Conservation (phyloP, 2,888 invertebrate species). For the Micropterix aruncella region DNA sequence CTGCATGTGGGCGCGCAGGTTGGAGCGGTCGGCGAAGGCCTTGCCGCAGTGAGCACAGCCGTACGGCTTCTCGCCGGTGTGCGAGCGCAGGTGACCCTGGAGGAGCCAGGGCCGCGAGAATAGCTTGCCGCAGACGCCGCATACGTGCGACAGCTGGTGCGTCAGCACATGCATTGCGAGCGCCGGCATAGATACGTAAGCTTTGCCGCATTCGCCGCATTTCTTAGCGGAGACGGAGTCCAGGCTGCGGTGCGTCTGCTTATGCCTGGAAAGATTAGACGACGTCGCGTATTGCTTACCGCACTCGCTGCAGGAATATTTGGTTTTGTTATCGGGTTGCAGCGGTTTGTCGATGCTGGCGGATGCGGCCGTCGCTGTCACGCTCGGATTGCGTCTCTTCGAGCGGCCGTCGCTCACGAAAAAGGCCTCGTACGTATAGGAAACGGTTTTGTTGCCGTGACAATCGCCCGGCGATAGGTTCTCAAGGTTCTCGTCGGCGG, state of each 20-base stretch:
- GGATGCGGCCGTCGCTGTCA: conserved; percentile 22
- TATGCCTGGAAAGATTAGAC: conserved; percentile 78
- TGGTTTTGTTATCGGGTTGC: conserved; percentile 36
- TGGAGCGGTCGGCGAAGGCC: conserved; percentile 90
- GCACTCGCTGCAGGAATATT: conserved; percentile 64
- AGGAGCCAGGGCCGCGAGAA: conserved; percentile 93
- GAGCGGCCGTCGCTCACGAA: conserved; percentile 80
- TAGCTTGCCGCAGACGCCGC: conserved; percentile 86
- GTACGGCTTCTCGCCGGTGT: conserved; percentile 91
- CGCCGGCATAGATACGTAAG: conserved; percentile 96
- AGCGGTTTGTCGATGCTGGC: conserved; percentile 23
- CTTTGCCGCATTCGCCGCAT: conserved; percentile 90
- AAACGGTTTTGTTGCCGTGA: conserved; percentile 54
- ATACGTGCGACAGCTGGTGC: conserved; percentile 87
- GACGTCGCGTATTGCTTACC: conserved; percentile 88
- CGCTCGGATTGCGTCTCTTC: conserved; percentile 47
- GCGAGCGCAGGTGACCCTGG: conserved; percentile 79
- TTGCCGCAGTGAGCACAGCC: conserved; percentile 95
- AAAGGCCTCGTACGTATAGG: conserved; percentile 85
- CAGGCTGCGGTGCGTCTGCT: conserved; percentile 84
- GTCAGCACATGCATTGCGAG: conserved; percentile 95
- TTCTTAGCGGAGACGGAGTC: conserved; percentile 91
- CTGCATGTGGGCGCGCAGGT: conserved; percentile 93
- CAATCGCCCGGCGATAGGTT: conserved; percentile 15
- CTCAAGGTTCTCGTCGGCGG: conserved; percentile 5